Conservation (phyloP, 2,797 vertebrate species). For the Rhodeus uyekii region DNA sequence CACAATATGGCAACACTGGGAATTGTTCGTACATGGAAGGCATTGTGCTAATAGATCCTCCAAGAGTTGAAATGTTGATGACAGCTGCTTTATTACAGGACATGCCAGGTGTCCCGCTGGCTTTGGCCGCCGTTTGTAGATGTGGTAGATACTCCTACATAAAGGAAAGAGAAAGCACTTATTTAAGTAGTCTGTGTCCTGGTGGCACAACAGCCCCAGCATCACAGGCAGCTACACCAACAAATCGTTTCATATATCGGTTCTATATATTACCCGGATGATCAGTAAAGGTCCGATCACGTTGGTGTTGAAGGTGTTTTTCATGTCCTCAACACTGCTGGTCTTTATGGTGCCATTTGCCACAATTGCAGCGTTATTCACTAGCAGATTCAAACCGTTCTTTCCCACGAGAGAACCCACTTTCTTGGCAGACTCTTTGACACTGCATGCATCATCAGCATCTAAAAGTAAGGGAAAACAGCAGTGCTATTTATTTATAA, state of each 20-base stretch:
- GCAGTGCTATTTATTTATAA: background rate
- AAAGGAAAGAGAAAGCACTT: background rate
- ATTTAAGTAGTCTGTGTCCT: no score
- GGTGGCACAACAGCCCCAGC: no score
- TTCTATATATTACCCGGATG: slow-evolving; percentile 52
- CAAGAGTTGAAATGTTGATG: slow-evolving; percentile 64
- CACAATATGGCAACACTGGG: slow-evolving; percentile 62
- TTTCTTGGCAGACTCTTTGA: slow-evolving; percentile 23
- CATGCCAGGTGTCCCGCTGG: slow-evolving; percentile 63
- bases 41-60: slow-evolving; percentile 61
- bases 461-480: background rate
- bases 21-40: slow-evolving; percentile 26
- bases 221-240: background rate
- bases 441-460: background rate
- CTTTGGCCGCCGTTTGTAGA: slow-evolving; percentile 68
- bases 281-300: slow-evolving; percentile 54
- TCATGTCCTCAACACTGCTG: slow-evolving; percentile 58
- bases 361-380: slow-evolving; percentile 67
- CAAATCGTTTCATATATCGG: background rate
- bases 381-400: slow-evolving; percentile 66
- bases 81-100: slow-evolving; percentile 74
- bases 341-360: slow-evolving; percentile 33
- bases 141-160: slow-evolving; percentile 73
- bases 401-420: slow-evolving; percentile 57
- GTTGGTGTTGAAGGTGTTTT: slow-evolving; percentile 51